Evolutionary conservation across 2,797 vertebrate genomes (phyloP).

Genomic region (Pteropus rufus): DNA sequence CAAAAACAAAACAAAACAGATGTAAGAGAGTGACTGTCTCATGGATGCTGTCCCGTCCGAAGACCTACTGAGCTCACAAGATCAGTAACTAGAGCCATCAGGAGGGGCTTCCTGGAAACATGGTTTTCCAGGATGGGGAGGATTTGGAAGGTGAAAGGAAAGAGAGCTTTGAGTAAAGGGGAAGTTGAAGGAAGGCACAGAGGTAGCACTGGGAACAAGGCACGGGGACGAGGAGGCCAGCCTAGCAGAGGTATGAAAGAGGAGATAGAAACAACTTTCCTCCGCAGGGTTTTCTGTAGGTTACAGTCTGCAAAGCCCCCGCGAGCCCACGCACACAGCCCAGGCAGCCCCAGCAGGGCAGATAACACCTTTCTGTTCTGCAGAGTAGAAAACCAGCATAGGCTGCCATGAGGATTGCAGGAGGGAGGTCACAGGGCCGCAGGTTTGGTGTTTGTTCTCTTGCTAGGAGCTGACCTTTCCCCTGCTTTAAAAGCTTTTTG

Average conservation of each 20-base stretch:
- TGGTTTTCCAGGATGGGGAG: not conserved
- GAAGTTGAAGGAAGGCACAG: not conserved
- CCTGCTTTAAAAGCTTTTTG: not conserved
- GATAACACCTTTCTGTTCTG: not conserved
- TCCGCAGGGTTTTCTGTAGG: not conserved
- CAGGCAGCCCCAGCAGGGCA: not conserved
- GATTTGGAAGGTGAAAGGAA: not conserved
- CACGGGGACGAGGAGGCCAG: no score
- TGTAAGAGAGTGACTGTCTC: not conserved
- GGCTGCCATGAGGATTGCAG: not conserved
- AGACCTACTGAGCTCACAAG: not conserved
- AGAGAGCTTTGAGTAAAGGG: not conserved
- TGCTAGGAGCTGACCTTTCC: not conserved
- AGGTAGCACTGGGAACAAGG: rapidly evolving
- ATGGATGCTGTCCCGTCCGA: rapidly evolving
- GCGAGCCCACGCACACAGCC: not conserved
- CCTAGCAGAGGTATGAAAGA: not conserved
- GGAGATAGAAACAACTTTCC: not conserved
- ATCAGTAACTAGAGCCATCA: rapidly evolving
- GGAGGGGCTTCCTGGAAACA: not conserved
- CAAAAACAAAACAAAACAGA: not conserved
- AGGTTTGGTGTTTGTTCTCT: not conserved
- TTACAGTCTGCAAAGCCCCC: no score
- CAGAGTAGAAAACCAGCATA: not conserved
- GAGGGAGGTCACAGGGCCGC: not conserved